A percentile compares a stretch with the other conserved stretches of the same genome.
Evolutionary conservation across 37 sponge, comb jelly and placozoan species (phyloP).

Genomic region (Mnemiopsis leidyi): DNA sequence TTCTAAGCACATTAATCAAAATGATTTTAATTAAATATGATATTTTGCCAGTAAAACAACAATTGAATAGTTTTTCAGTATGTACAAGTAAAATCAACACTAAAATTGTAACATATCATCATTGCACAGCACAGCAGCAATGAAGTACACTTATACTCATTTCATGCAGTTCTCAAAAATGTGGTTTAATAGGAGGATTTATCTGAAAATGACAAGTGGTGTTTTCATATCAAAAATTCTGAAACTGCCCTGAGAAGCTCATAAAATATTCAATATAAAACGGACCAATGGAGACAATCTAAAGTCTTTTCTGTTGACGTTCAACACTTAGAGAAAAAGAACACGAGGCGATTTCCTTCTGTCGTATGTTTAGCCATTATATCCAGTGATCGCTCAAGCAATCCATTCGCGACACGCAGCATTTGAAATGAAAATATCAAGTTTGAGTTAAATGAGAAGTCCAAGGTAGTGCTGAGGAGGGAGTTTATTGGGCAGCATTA

Average conservation of each 20-base stretch:
- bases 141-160: neutral
- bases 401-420: neutral
- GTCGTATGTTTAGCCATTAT: neutral
- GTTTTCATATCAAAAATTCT: neutral
- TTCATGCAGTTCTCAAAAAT: neutral
- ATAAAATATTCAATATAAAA: neutral
- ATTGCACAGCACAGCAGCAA: neutral
- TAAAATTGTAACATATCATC: slow-evolving; percentile 24
- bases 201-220: neutral
- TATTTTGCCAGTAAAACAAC: slow-evolving; percentile 6
- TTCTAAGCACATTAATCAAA: too few species aligned
- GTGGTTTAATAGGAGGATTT: neutral
- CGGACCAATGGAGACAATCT: neutral
- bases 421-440: neutral
- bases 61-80: neutral
- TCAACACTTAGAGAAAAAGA: neutral
- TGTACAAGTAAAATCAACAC: slow-evolving; percentile 67
- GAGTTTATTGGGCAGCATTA: slow-evolving; percentile 34
- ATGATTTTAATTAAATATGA: too few species aligned
- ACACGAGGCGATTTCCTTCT: neutral
- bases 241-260: neutral
- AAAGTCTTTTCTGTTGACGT: neutral
- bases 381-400: neutral
- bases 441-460: neutral
- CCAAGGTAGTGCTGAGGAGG: neutral